These are phyloP conservation scores for Zaprionus taronus DNA, from an alignment of 1,140 invertebrate species.

Conservation along the genomic window DNA sequence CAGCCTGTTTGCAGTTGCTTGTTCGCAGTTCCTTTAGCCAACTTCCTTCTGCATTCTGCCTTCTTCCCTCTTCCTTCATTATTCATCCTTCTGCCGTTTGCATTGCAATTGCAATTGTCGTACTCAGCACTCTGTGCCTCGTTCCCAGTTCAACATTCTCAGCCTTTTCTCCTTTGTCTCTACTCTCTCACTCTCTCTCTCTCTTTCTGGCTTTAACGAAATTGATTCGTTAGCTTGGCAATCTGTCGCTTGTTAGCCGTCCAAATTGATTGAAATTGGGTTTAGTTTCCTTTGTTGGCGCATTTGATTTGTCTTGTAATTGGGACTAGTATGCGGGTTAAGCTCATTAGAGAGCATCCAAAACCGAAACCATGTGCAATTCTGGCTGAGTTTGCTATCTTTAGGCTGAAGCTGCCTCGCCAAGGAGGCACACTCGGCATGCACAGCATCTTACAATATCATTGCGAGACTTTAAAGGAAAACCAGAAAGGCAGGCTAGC, in stretches of 20 bases:
- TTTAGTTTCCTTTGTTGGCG: constrained; percentile 44
- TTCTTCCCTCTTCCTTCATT: not conserved
- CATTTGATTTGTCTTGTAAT: constrained; percentile 60
- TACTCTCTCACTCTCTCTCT: not conserved
- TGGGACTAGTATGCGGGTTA: constrained; percentile 43
- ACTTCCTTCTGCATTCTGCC: not conserved
- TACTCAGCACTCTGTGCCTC: constrained; percentile 19
- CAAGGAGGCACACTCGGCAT: not conserved
- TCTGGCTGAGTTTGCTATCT: not conserved
- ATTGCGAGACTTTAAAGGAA: too few relatives aligned
- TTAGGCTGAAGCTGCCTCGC: not conserved
- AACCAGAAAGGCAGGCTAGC: too few relatives aligned
- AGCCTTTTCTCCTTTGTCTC: constrained; percentile 19
- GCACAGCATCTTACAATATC: too few relatives aligned
- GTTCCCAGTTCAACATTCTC: constrained; percentile 12
- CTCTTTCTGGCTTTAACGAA: constrained; percentile 27
- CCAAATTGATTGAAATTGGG: constrained; percentile 78
- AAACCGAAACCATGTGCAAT: not conserved
- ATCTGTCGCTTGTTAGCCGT: constrained; percentile 76
- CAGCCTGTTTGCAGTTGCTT: constrained; percentile 23
- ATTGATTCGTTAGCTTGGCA: constrained; percentile 74
- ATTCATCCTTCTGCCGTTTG: not conserved
- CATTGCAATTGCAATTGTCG: constrained; percentile 31
- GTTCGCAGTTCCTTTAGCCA: not conserved
- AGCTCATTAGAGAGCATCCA: constrained; percentile 29